Evolutionary conservation across 2,797 vertebrate genomes (phyloP), one percentile per base, ranked within the genome.

Genomic region (Poecilia gillii): DNA sequence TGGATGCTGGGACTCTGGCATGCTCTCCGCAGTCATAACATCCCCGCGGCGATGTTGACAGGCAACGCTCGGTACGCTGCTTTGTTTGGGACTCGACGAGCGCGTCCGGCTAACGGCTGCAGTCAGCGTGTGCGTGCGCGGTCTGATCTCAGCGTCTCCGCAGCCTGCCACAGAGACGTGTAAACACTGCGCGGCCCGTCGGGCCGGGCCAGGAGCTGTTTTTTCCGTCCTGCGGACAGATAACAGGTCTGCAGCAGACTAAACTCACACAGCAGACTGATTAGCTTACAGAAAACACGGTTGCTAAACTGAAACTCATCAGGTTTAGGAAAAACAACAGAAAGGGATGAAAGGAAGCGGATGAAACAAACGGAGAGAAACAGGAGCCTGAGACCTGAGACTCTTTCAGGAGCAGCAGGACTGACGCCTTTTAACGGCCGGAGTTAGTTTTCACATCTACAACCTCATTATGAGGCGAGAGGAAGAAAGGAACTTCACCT

Each of bases 21-120:
- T 79, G 46, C 55, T 81, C 80, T 79, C 47, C 76, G 7, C 78
- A 91, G 88, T 79, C 92, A 92, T 85, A 91, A 92, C 88, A 92
- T 86, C 85, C 85, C 88, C 3, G 55, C 55, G 49, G 85, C 36
- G 87, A 78, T 79, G 88, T 75, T 92, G 91, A 90, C 88, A 91
- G 90, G 78, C 81, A 53, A 79, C 83, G 87, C 86, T 81, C 83
- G 3, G 59, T 81, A 83, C 86, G 68, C 84, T 92, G 85, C 90
- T 92, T 88, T 83, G 83, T 85, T 83, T 87, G 86, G 45, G 62
- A 85, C 83, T 92, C 81, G 80, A 89, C 81, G 76, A 85, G 88
- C 68, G 66, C 81, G 75, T 91, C 89, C 80, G 62, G 75, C 66
- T 46, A 77, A 75, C 77, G 57, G 73, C 25, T 41, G 68, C 57